phyloP scores from a whole-genome alignment of 2,888 invertebrate genomes.

The Colostygia pectinataria region DNA sequence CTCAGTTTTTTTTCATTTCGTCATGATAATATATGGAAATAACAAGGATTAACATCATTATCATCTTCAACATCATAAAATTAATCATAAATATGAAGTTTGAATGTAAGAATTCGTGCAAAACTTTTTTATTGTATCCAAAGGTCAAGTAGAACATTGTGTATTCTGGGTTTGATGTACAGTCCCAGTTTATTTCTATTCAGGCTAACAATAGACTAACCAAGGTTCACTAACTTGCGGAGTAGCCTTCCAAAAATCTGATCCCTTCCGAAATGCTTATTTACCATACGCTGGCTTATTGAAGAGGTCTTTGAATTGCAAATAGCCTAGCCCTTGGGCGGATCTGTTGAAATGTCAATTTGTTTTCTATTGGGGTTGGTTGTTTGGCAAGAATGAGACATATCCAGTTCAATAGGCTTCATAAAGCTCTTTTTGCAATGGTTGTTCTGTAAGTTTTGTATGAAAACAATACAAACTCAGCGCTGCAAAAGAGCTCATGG shows the following conservation, averaged over 20 bases:
- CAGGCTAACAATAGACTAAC: background rate
- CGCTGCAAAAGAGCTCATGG: too few species aligned
- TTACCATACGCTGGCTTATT: constrained; percentile 74
- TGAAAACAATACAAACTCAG: too few species aligned
- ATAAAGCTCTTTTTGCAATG: too few species aligned
- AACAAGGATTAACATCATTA: too few species aligned
- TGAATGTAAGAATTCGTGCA: too few species aligned
- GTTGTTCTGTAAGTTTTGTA: too few species aligned
- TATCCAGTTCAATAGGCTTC: constrained; percentile 39
- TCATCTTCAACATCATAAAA: too few species aligned
- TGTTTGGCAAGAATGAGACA: constrained; percentile 40
- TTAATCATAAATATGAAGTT: too few species aligned
- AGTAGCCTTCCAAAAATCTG: constrained; percentile 63
- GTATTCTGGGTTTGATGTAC: too few species aligned
- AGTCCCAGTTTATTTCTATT: background rate
- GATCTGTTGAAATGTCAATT: constrained; percentile 80
- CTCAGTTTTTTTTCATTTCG: too few species aligned
- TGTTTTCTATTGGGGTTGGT: constrained; percentile 76
- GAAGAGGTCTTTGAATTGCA: constrained; percentile 80
- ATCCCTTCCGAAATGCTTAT: constrained; percentile 73
- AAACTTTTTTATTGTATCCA: too few species aligned
- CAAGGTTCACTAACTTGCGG: constrained; percentile 19
- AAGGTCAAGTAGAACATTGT: background rate
- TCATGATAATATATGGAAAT: too few species aligned
- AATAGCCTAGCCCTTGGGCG: constrained; percentile 69